Conservation (phyloP, 64 coral and sea anemone genomes). For the Pocillopora damicornis region DNA sequence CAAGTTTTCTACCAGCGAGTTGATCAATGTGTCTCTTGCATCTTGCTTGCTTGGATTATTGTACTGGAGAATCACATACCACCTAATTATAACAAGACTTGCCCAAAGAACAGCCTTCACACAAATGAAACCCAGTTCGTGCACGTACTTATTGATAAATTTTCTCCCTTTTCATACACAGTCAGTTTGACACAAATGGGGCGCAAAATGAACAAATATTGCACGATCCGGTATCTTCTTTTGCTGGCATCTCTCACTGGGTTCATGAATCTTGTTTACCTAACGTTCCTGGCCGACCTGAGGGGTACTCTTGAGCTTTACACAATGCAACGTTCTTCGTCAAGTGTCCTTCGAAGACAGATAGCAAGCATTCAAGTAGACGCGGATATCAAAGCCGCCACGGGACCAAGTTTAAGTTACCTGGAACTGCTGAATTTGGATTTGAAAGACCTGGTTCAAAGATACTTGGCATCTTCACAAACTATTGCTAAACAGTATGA, state of each 20-base stretch:
- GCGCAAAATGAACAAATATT: constrained; percentile 7
- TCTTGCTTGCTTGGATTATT: too few relatives aligned
- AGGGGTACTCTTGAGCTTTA: constrained; percentile 24
- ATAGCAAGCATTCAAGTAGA: constrained; percentile 42
- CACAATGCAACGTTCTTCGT: background rate
- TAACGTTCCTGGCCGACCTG: constrained; percentile 23
- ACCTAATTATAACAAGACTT: background rate
- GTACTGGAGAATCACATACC: too few relatives aligned
- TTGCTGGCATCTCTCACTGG: constrained; percentile 27
- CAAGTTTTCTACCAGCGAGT: too few relatives aligned
- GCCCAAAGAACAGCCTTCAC: background rate
- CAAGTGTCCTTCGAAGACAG: constrained; percentile 24
- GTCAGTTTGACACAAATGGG: background rate
- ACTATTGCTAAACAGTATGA: constrained; percentile 31
- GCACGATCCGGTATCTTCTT: constrained; percentile 6
- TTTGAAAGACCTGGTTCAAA: constrained; percentile 27
- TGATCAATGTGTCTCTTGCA: too few relatives aligned
- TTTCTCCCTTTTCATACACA: background rate
- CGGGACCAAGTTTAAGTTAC: constrained; percentile 30
- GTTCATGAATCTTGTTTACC: constrained; percentile 24
- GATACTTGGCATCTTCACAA: constrained; percentile 6
- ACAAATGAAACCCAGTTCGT: background rate
- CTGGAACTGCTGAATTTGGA: constrained; percentile 47
- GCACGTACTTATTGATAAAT: background rate
- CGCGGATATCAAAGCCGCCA: background rate